Percentiles rank a stretch among this genome's conserved stretches.
These are phyloP conservation scores for Acinonyx jubatus DNA, from an alignment of 2,113 vertebrate genomes.

Conservation along the genomic window DNA sequence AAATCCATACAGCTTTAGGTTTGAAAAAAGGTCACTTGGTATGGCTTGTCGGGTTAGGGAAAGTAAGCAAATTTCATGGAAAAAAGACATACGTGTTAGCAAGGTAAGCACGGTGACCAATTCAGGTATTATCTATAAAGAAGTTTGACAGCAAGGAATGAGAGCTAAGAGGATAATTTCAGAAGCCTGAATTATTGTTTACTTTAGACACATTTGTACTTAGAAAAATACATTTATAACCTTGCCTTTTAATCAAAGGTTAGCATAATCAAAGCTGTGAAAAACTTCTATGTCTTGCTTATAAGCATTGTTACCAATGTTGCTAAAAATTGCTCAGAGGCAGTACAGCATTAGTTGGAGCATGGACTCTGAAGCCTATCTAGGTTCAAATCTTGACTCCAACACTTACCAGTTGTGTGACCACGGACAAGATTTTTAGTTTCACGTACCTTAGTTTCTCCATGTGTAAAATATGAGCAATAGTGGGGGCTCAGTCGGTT, in stretches of 20 bases:
- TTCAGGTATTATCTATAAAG: background rate
- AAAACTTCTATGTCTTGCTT: background rate
- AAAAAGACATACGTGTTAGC: background rate
- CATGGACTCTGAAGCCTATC: background rate
- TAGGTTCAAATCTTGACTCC: background rate
- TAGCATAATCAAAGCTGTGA: background rate
- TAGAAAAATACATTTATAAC: conserved; percentile 3
- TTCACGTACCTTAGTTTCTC: background rate
- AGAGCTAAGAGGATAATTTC: background rate
- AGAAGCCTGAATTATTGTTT: background rate
- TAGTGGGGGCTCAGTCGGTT: background rate
- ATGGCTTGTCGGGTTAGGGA: background rate
- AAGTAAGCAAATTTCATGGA: background rate
- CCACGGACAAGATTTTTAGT: background rate
- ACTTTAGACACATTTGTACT: background rate
- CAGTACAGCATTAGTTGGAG: background rate
- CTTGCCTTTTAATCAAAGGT: conserved; percentile 2
- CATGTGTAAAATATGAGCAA: background rate
- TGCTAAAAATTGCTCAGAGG: background rate
- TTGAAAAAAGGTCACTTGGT: background rate
- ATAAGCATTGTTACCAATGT: background rate
- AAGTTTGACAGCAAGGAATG: background rate
- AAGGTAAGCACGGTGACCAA: background rate
- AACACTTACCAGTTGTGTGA: background rate
- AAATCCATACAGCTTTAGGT: background rate